phyloP scores from a whole-genome alignment of 2,113 vertebrate species.

The Pelvicachromis taeniatus region DNA sequence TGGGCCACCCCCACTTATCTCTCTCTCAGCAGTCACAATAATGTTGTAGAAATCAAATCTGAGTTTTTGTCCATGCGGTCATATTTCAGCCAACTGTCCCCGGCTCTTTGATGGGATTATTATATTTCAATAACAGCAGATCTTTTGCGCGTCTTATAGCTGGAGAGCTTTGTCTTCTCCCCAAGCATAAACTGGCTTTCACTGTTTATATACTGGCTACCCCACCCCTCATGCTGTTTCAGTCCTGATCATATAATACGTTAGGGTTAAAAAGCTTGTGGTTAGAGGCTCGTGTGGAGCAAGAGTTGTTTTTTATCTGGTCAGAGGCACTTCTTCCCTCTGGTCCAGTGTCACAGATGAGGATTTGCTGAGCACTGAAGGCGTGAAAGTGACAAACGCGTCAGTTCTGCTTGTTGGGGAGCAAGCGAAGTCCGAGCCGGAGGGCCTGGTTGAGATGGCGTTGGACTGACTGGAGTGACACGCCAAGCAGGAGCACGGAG shows the following conservation, averaged over 20 bases:
- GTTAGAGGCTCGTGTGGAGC: background rate
- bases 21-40: background rate
- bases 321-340: constrained; percentile 95
- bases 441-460: constrained; percentile 77
- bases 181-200: background rate
- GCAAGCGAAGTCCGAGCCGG: constrained; percentile 89
- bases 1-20: background rate
- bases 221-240: constrained; percentile 42
- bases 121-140: constrained; percentile 10
- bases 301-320: constrained; percentile 81
- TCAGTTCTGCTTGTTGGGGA: constrained; percentile 92
- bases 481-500: constrained; percentile 89
- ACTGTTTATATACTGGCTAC: background rate
- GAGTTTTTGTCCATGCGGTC: constrained; percentile 21
- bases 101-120: constrained; percentile 3
- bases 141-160: constrained; percentile 36
- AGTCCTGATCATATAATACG: constrained; percentile 17
- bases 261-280: constrained; percentile 28
- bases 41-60: constrained; percentile 35
- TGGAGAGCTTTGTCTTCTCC: constrained; percentile 11
- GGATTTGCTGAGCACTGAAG: constrained; percentile 93
- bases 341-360: constrained; percentile 90
- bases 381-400: constrained; percentile 93
- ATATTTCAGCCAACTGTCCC: constrained; percentile 12
- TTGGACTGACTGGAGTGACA: constrained; percentile 86